Conservation (phyloP, 2,888 invertebrate species). For the Mylabris sibirica region DNA sequence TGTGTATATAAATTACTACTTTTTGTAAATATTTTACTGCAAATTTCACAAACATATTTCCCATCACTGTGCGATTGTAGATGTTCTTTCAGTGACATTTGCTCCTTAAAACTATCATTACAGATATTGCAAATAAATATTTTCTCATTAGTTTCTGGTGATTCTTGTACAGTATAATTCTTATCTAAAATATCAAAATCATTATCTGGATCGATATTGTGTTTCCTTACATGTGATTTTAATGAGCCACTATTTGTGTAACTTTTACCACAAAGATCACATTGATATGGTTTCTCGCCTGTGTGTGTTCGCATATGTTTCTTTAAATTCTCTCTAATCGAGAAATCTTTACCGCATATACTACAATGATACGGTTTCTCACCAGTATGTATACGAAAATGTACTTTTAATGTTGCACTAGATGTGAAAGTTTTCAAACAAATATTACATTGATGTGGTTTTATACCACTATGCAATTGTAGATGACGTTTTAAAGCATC, state of each 20-base stretch:
- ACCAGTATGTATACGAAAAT: neutral
- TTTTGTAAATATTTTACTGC: neutral
- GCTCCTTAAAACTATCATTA: neutral
- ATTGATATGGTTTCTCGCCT: neutral
- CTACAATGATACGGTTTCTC: neutral
- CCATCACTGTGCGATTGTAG: constrained; percentile 1
- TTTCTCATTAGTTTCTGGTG: neutral
- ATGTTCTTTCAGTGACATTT: neutral
- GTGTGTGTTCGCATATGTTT: constrained; percentile 1
- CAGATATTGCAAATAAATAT: neutral
- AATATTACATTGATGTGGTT: neutral
- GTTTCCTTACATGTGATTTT: neutral
- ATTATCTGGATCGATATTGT: neutral
- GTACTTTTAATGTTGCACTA: neutral
- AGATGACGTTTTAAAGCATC: neutral
- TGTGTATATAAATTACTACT: constrained; percentile 3
- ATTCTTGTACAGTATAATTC: neutral
- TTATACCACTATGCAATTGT: neutral
- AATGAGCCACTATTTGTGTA: neutral
- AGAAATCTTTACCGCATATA: neutral
- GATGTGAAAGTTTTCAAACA: neutral
- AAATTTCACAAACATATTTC: neutral
- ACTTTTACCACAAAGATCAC: neutral
- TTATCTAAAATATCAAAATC: neutral
- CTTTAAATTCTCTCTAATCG: neutral